These are phyloP conservation scores for Idaea biselata DNA, from an alignment of 2,888 invertebrate genomes.

Conservation along the genomic window DNA sequence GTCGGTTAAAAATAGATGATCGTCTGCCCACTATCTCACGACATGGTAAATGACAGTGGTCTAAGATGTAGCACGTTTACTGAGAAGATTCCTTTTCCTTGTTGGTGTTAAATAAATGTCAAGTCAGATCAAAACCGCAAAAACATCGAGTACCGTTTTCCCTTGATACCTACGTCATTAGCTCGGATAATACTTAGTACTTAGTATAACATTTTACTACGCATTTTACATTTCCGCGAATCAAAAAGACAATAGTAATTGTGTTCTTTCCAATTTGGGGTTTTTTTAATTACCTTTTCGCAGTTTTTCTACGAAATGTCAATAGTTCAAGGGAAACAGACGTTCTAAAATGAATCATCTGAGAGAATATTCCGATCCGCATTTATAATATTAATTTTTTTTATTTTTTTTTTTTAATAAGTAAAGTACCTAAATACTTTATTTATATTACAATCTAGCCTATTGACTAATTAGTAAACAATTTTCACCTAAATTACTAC, in stretches of 20 bases:
- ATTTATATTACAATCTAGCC: too few relatives aligned
- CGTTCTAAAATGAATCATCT: conserved; percentile 42
- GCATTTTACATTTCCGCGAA: conserved; percentile 6
- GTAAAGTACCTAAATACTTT: too few relatives aligned
- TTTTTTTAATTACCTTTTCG: conserved; percentile 5
- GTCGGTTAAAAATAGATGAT: too few relatives aligned
- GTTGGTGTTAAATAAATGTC: background rate
- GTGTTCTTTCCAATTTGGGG: background rate
- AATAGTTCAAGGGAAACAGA: conserved; percentile 52
- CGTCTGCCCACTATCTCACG: too few relatives aligned
- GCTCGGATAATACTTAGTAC: background rate
- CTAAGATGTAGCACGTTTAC: too few relatives aligned
- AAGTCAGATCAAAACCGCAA: background rate
- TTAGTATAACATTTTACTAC: conserved; percentile 5
- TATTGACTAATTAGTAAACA: too few relatives aligned
- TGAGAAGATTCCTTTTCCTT: too few relatives aligned
- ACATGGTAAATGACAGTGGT: too few relatives aligned
- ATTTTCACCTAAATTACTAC: too few relatives aligned
- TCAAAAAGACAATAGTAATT: background rate
- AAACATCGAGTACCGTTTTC: background rate
- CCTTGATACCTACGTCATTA: background rate
- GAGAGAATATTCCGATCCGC: conserved; percentile 46
- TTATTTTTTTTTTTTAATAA: too few relatives aligned
- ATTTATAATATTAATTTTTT: conserved; percentile 22
- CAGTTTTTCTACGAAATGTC: conserved; percentile 41